Conservation (phyloP, 1,140 invertebrate species). For the Hylaeus volcanicus region DNA sequence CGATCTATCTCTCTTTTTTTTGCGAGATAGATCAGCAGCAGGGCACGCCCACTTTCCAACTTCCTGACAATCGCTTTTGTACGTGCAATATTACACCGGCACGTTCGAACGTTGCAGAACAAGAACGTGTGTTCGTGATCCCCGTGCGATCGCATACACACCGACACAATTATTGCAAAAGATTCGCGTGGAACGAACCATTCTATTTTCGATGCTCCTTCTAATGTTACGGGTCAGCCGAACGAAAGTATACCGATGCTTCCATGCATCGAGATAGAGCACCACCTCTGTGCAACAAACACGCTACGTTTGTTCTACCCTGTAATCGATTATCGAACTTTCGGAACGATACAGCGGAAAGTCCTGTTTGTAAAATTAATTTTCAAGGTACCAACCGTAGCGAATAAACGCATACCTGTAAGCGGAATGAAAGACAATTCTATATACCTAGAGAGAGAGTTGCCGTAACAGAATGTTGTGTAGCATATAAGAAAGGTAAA, state of each 20-base stretch:
- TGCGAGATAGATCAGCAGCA: constrained; percentile 64
- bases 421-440: too few relatives aligned
- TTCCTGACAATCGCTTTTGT: constrained; percentile 70
- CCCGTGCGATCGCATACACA: background rate
- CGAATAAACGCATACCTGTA: too few relatives aligned
- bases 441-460: too few relatives aligned
- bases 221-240: background rate
- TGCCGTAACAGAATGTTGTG: too few relatives aligned
- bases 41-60: constrained; percentile 74
- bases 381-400: too few relatives aligned
- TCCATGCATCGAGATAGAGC: background rate
- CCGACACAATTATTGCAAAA: constrained; percentile 7
- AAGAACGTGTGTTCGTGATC: background rate
- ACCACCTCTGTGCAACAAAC: too few relatives aligned
- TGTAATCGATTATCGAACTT: too few relatives aligned
- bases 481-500: too few relatives aligned
- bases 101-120: background rate
- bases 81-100: constrained; percentile 21
- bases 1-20: constrained; percentile 66
- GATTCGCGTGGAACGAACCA: background rate
- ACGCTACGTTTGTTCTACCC: too few relatives aligned
- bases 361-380: too few relatives aligned
- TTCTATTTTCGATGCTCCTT: constrained; percentile 5
- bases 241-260: background rate
- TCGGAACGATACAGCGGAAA: too few relatives aligned